Evolutionary conservation across 2,888 invertebrate species (phyloP).

Genomic region (Catocala sponsa): DNA sequence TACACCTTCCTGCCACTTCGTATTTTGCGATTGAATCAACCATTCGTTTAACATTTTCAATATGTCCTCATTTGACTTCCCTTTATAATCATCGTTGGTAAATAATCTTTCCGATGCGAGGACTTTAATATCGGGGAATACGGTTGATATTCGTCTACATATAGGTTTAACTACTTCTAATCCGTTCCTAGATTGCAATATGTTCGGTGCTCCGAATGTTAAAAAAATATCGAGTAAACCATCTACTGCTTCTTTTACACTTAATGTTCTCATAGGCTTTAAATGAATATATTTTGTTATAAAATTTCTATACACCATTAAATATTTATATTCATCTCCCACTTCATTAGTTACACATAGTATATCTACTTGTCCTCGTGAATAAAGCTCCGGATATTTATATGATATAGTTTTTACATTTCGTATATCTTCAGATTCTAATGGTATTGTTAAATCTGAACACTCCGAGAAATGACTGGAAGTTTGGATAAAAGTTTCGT

Average conservation of each 20-base stretch:
- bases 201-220: constrained; percentile 69
- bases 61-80: constrained; percentile 66
- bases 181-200: constrained; percentile 71
- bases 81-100: constrained; percentile 47
- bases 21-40: constrained; percentile 57
- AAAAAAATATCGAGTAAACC: constrained; percentile 66
- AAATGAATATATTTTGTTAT: constrained; percentile 66
- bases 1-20: constrained; percentile 67
- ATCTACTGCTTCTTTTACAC: constrained; percentile 61
- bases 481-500: constrained; percentile 14
- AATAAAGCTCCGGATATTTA: constrained; percentile 62
- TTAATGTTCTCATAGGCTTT: constrained; percentile 61
- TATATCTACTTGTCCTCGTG: constrained; percentile 68
- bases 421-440: constrained; percentile 20
- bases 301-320: constrained; percentile 67
- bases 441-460: constrained; percentile 24
- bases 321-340: constrained; percentile 63
- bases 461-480: constrained; percentile 11
- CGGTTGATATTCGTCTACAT: constrained; percentile 57
- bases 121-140: constrained; percentile 61
- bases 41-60: constrained; percentile 62
- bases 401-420: constrained; percentile 21
- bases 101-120: constrained; percentile 55
- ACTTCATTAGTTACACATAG: constrained; percentile 60
- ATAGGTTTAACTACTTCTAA: constrained; percentile 60